Evolutionary conservation across 1,140 invertebrate species (phyloP).

Genomic region (Fopius arisanus): DNA sequence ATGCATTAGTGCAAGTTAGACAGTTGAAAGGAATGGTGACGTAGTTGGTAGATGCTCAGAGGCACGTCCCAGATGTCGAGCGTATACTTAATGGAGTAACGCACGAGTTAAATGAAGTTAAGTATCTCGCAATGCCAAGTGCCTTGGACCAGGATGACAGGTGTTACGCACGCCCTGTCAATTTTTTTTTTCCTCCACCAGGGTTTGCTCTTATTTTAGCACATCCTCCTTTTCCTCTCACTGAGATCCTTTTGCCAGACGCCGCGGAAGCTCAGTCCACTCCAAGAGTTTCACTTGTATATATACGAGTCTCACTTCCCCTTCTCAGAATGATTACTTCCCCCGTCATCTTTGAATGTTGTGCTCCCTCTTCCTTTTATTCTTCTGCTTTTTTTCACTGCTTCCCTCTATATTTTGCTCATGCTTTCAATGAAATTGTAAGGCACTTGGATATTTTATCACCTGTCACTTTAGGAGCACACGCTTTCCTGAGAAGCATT

Average conservation of each 20-base stretch:
- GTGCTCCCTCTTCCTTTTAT: background rate
- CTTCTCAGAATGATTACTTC: background rate
- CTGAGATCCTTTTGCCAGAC: constrained; percentile 38
- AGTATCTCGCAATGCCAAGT: constrained; percentile 44
- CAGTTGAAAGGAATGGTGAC: background rate
- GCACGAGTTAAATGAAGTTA: constrained; percentile 49
- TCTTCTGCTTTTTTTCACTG: background rate
- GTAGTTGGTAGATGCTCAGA: constrained; percentile 7
- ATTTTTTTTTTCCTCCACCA: constrained; percentile 17
- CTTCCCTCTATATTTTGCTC: background rate
- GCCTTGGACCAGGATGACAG: constrained; percentile 38
- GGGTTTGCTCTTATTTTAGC: background rate
- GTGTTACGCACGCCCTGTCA: constrained; percentile 36
- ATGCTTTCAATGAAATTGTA: constrained; percentile 53
- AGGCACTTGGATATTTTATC: constrained; percentile 60
- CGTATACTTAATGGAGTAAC: constrained; percentile 50
- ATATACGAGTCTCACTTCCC: constrained; percentile 3
- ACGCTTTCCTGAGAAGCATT: background rate
- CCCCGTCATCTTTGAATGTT: background rate
- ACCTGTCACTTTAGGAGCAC: constrained; percentile 53
- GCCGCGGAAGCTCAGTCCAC: constrained; percentile 39
- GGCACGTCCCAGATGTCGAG: constrained; percentile 45
- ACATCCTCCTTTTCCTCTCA: background rate
- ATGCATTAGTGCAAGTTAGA: background rate
- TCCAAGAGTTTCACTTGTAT: background rate